A percentile compares a stretch with the other conserved stretches of the same genome.
Evolutionary conservation across 1,140 invertebrate genomes (phyloP).

Genomic region (Papilio glaucus): DNA sequence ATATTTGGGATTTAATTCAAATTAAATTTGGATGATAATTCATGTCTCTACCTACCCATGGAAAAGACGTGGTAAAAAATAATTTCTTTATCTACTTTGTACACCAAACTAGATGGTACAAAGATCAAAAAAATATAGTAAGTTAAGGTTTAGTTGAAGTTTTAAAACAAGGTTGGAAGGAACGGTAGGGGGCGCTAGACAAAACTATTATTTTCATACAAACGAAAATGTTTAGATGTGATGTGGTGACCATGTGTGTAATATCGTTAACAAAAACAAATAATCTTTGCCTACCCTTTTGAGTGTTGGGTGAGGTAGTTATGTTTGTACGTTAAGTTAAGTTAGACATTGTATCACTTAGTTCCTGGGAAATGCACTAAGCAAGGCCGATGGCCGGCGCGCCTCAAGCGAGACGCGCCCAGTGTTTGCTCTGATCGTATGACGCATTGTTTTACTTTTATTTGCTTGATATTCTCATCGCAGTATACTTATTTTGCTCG

Average conservation of each 20-base stretch:
- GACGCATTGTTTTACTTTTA: conserved; percentile 25
- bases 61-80: too few species aligned
- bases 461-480: conserved; percentile 2
- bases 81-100: too few species aligned
- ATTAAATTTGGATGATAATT: too few species aligned
- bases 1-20: too few species aligned
- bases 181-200: neutral
- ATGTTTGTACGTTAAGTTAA: neutral
- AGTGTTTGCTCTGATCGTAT: conserved; percentile 4
- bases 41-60: too few species aligned
- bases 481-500: neutral
- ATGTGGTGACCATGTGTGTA: neutral
- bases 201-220: neutral
- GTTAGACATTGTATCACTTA: neutral
- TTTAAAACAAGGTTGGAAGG: too few species aligned
- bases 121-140: too few species aligned
- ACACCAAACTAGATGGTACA: too few species aligned
- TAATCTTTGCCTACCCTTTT: neutral
- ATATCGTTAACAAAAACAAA: neutral
- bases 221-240: neutral
- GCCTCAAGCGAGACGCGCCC: neutral
- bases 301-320: neutral
- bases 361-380: neutral
- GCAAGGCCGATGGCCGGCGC: neutral
- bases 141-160: too few species aligned